Evolutionary conservation across 2,113 vertebrate species (phyloP), one percentile per base, ranked within the genome.

Genomic region (Perca schrenkii): DNA sequence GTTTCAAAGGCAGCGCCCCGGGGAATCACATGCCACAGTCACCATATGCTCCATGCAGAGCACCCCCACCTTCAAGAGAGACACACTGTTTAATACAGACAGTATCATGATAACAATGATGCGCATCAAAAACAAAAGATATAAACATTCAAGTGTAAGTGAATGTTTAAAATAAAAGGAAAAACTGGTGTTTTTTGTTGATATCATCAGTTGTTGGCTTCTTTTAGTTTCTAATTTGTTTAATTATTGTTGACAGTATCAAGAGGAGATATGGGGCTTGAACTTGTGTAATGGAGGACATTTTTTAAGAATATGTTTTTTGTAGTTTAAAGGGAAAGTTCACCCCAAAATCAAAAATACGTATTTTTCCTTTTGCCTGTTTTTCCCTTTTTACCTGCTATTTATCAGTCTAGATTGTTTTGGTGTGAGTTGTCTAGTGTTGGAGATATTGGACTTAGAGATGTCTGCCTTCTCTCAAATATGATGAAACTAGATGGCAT

Each of bases 1-100:
- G 82, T 81, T 89, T 90, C 69, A 88, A 80, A 89, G 85, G 73
- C 77, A 76, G 70, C 60, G 46, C 86, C 66, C 11, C 10, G 4
- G 78, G 85, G 86, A 83, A 60, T 84, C 74, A 36, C 84, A 79
- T 83, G 79, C 60, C 58, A 77, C 83, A 28, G 68, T 81, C 72
- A n/a, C 88, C 88, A 88, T 86, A 88, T 87, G 86, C 77, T 88
- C 77, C 64, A 6, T 65, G 40, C 70, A 74, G 36, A 69, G 56
- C 57, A 46, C 19, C 49, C 72, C 62, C 5, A 85, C 69, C 68
- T 81, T 78, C 79, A 73, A 65, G 53, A 60, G 31, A 83, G n/a
- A 34, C 79, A 2, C 6, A 47, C 36, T 52, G 58, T 22, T 73
- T 68, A 62, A 82, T 36, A 17, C 34, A 53, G 54, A 68, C 58